A percentile compares a stretch with the other conserved stretches of the same genome.
These are phyloP conservation scores for Drosophila paranaensis DNA, from an alignment of 2,888 invertebrate genomes.

Conservation along the genomic window DNA sequence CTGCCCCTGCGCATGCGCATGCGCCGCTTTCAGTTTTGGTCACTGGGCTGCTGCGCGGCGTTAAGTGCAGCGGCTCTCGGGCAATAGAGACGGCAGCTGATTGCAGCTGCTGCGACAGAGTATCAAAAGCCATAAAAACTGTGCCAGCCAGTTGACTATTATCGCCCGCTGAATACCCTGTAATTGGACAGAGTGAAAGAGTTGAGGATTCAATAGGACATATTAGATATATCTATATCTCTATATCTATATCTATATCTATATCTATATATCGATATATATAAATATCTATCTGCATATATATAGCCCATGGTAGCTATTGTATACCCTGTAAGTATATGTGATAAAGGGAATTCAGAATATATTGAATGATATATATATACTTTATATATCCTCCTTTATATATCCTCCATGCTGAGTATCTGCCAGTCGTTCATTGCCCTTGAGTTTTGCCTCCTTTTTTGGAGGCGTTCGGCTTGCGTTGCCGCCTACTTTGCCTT, in stretches of 20 bases:
- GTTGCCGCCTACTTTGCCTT: constrained; percentile 55
- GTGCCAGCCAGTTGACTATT: neutral
- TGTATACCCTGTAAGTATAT: no score
- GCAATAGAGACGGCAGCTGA: constrained; percentile 14
- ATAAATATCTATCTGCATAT: no score
- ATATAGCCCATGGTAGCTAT: no score
- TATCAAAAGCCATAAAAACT: constrained; percentile 30
- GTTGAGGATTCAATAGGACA: neutral
- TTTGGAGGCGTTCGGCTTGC: constrained; percentile 42
- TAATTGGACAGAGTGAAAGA: neutral
- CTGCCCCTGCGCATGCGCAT: neutral
- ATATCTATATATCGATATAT: no score
- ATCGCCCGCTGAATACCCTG: constrained; percentile 28
- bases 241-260: no score
- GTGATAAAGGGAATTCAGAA: no score
- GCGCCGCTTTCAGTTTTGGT: constrained; percentile 42
- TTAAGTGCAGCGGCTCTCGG: constrained; percentile 40
- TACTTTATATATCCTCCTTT: no score
- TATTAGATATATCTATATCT: no score
- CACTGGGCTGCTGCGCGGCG: constrained; percentile 34
- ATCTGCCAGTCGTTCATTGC: neutral
- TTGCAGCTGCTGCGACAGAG: constrained; percentile 39
- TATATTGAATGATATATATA: no score
- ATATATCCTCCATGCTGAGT: neutral
- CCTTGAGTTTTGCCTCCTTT: neutral